These are phyloP conservation scores for Epinephelus lanceolatus DNA, from an alignment of 2,113 vertebrate genomes.

Conservation along the genomic window DNA sequence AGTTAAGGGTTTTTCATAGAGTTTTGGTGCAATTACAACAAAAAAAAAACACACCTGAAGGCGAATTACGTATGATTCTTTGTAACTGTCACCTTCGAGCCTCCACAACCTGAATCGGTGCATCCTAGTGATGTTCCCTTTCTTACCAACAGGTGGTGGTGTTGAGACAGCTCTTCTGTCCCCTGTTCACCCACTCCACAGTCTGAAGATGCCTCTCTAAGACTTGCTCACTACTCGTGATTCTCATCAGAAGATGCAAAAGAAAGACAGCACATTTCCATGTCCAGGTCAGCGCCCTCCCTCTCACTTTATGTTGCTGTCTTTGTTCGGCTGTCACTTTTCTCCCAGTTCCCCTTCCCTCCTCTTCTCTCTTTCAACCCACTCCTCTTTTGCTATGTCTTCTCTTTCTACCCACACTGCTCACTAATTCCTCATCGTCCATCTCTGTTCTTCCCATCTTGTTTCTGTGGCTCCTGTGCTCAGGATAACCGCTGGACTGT, in stretches of 20 bases:
- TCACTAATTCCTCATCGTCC: background rate
- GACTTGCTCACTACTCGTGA: background rate
- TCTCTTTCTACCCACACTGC: background rate
- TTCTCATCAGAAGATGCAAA: conserved; percentile 40
- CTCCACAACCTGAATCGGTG: background rate
- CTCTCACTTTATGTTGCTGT: background rate
- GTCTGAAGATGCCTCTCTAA: background rate
- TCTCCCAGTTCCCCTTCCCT: background rate
- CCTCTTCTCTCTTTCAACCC: background rate
- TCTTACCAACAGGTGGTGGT: conserved; percentile 71
- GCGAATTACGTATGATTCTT: background rate
- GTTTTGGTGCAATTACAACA: background rate
- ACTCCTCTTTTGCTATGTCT: background rate
- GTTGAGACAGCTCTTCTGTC: conserved; percentile 14
- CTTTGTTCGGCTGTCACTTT: conserved; percentile 8
- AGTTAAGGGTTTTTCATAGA: background rate
- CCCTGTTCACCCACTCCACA: background rate
- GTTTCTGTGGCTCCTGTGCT: background rate
- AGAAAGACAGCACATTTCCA: conserved; percentile 10
- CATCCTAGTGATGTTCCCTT: background rate
- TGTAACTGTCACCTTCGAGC: background rate
- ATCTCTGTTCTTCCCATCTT: background rate
- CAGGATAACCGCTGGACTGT: background rate
- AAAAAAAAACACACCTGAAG: background rate
- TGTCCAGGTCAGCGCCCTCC: background rate